Evolutionary conservation across 2,888 invertebrate species (phyloP).

Genomic region (Hylaea fasciaria): DNA sequence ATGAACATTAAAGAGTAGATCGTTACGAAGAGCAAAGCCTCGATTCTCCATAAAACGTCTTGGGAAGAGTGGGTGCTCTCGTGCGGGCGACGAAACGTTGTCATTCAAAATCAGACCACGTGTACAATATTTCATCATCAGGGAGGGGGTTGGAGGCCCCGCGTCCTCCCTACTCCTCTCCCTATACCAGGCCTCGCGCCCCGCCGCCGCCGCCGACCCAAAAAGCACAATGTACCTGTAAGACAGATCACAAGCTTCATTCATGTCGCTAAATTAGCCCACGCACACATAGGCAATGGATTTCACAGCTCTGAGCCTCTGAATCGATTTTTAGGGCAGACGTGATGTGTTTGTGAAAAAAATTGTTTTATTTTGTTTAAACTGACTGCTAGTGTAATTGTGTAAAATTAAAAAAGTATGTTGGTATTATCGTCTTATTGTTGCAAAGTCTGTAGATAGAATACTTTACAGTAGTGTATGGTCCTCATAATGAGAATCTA

Average conservation of each 20-base stretch:
- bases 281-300: constrained; percentile 1
- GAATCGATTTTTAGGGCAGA: too few species aligned
- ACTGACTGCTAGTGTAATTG: too few species aligned
- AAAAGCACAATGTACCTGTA: constrained; percentile 29
- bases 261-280: not conserved
- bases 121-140: constrained; percentile 90
- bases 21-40: constrained; percentile 70
- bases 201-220: constrained; percentile 60
- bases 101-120: constrained; percentile 90
- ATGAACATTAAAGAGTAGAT: constrained; percentile 61
- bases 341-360: too few species aligned
- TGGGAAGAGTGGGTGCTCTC: constrained; percentile 69
- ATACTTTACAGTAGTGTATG: too few species aligned
- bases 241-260: constrained; percentile 10
- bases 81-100: constrained; percentile 85
- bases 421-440: too few species aligned
- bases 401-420: too few species aligned
- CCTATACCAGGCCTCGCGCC: constrained; percentile 38
- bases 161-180: constrained; percentile 17
- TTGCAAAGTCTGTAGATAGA: too few species aligned
- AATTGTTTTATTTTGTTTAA: not conserved
- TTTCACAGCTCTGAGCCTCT: not conserved
- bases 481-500: too few species aligned
- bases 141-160: constrained; percentile 56
- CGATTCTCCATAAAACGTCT: constrained; percentile 78